Conservation (phyloP, 2,797 vertebrate genomes). For the Sebastes alutus region DNA sequence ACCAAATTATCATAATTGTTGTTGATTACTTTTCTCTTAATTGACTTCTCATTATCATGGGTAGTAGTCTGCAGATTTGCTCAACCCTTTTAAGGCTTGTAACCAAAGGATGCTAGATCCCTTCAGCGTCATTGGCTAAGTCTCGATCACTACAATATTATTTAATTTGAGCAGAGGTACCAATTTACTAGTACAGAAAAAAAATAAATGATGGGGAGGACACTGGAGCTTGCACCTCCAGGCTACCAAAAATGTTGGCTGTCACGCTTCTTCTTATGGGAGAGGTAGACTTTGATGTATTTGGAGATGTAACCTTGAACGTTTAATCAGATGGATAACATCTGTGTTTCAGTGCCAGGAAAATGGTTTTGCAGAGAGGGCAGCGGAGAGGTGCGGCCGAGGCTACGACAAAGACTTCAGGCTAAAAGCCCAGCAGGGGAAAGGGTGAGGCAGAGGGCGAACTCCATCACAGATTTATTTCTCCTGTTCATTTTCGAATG, state of each 20-base stretch:
- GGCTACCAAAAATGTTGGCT: conserved; percentile 62
- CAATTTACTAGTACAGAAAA: conserved; percentile 41
- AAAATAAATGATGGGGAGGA: conserved; percentile 36
- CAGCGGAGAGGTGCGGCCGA: conserved; percentile 37
- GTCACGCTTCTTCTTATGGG: conserved; percentile 51
- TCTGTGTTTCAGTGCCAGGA: conserved; percentile 73
- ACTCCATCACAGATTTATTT: conserved; percentile 53
- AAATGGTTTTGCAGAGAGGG: conserved; percentile 69
- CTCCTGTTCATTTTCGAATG: conserved; percentile 23
- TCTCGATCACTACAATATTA: conserved; percentile 31
- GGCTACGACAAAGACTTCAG: conserved; percentile 56
- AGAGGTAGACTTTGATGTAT: conserved; percentile 75
- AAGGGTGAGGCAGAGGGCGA: conserved; percentile 49
- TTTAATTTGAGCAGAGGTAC: conserved; percentile 32
- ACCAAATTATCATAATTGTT: neutral
- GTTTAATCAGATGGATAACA: conserved; percentile 81
- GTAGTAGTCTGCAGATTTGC: neutral
- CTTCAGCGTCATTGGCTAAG: conserved; percentile 13
- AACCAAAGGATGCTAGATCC: neutral
- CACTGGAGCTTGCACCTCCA: conserved; percentile 45
- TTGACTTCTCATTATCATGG: neutral
- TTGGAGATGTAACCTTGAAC: conserved; percentile 78
- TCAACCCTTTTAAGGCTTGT: neutral
- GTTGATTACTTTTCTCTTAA: neutral
- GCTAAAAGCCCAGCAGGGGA: conserved; percentile 58